These are phyloP conservation scores for Allolobophora icterica DNA, from an alignment of 2,888 invertebrate genomes.

Conservation along the genomic window DNA sequence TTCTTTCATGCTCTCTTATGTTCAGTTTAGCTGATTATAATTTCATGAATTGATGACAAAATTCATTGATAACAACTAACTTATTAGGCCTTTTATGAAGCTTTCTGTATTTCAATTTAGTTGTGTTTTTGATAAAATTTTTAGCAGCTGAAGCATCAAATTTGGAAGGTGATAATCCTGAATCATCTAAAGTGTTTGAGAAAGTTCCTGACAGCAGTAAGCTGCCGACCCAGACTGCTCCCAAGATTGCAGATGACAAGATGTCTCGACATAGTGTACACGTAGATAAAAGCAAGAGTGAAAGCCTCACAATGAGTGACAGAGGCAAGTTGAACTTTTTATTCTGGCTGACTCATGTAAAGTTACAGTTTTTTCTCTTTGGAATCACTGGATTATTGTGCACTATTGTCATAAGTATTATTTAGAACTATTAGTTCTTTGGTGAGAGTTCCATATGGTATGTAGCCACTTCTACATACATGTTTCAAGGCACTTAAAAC, in stretches of 20 bases:
- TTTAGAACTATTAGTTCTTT: not conserved
- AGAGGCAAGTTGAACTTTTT: slow-evolving; percentile 1
- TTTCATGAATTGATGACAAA: not conserved
- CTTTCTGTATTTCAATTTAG: not conserved
- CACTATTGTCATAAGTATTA: not conserved
- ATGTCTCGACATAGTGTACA: not conserved
- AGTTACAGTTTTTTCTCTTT: not conserved
- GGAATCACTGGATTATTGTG: not conserved
- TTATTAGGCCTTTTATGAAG: not conserved
- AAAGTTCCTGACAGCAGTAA: not conserved
- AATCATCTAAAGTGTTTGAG: not conserved
- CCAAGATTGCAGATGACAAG: not conserved
- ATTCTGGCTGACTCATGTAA: not conserved
- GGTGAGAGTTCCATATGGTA: not conserved
- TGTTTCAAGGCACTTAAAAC: not conserved
- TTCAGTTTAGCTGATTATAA: not conserved
- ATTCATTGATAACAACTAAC: not conserved
- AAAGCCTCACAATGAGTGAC: not conserved
- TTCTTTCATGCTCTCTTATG: no score
- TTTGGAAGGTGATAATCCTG: not conserved
- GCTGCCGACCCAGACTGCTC: not conserved
- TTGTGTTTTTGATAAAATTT: not conserved
- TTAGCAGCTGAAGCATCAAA: not conserved
- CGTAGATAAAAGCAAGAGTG: not conserved
- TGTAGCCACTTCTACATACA: not conserved